Base-by-base conservation (phyloP, 1,140 invertebrate genomes). In the Diprion similis region DNA sequence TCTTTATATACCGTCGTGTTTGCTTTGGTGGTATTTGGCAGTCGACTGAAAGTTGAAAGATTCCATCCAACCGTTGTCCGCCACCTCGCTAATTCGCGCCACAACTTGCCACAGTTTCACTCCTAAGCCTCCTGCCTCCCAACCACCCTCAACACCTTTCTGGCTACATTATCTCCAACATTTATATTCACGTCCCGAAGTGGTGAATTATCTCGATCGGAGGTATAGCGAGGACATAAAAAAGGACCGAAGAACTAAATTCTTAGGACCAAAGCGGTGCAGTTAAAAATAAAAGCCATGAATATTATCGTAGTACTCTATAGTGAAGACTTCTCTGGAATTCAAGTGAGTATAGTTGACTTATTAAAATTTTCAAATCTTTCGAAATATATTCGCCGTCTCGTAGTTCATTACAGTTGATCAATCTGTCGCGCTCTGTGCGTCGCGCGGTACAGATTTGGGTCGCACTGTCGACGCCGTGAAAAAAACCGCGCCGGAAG, bases 1-100 rank as follows among this genome's bases (percentile, higher is more conserved):
- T 13, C 51, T 59, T 59, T 59, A 59, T 59, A 17, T 59, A 59
- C 51, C 51, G 51, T 17, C n/a, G 4, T 59, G 51, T 59, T 59
- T 59, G 51, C 51, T 59, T 59, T 59, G 51, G 51, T 59, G 51
- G 51, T 59, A 59, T 59, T 59, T 59, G 51, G 51, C 51, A 59
- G 51, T 59, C 51, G 51, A 59, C 51, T 59, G 51, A 17, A 59
- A 59, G 11, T 17, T 59, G 11, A 17, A 17, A 59, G 51, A 59
- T 59, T 59, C 51, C 51, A 17, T 37, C 24, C 24, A 37, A 6
- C 6, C 24, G 24, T 37, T 1, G 24, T 37, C 24, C 24, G 24
- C 24, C 0, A 59, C n/a, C 51, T 59, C 51, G 51, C 24, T 37
- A 37, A 37, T 37, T 37, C 24, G 24, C 24, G 24, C 24, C 24